phyloP scores from a whole-genome alignment of 2,113 vertebrate genomes.

The Phalacrocorax brasilianus region DNA sequence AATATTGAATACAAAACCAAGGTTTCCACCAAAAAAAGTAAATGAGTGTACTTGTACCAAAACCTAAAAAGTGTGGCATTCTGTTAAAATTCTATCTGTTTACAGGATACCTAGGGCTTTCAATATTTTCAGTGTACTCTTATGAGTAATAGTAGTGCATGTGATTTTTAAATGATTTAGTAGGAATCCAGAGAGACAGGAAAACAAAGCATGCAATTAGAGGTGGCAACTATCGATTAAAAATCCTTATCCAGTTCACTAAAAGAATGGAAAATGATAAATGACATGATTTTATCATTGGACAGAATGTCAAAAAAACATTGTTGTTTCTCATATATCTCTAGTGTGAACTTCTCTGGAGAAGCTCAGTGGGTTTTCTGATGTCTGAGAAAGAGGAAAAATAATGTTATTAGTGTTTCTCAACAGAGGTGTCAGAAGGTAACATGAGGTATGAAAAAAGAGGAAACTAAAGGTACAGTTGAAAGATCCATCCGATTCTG shows the following conservation, averaged over 20 bases:
- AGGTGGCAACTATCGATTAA: conserved; percentile 46
- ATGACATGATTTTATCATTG: not conserved
- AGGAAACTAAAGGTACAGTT: not conserved
- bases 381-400: not conserved
- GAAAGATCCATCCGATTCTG: not conserved
- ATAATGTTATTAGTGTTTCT: not conserved
- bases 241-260: conserved; percentile 6
- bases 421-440: not conserved
- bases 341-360: not conserved
- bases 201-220: conserved; percentile 42
- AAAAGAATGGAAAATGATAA: conserved; percentile 39
- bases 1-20: not conserved
- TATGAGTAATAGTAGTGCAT: not conserved
- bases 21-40: not conserved
- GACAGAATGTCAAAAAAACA: not conserved
- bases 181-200: conserved; percentile 34
- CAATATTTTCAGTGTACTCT: not conserved
- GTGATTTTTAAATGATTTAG: conserved; percentile 53
- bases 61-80: not conserved
- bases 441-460: not conserved
- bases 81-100: not conserved
- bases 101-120: not conserved
- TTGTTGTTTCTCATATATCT: not conserved
- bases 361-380: not conserved
- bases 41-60: not conserved